phyloP scores from a whole-genome alignment of 2,113 vertebrate genomes.

The Bubalus kerabau region DNA sequence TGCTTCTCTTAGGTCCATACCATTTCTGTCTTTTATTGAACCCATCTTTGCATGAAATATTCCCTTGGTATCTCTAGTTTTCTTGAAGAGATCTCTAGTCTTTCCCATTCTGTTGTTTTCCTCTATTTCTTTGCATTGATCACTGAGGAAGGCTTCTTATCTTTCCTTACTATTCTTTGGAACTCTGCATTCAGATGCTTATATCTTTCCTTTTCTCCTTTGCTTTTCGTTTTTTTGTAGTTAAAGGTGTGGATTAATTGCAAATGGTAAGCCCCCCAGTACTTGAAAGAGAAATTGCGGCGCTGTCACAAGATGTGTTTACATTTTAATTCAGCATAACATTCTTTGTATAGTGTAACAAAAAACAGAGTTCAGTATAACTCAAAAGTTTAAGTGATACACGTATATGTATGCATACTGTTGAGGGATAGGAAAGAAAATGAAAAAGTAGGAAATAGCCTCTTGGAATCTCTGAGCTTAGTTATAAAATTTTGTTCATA shows the following conservation, averaged over 20 bases:
- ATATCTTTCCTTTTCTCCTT: too few species aligned
- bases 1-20: too few species aligned
- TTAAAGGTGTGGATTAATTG: constrained; percentile 57
- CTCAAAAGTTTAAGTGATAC: not conserved
- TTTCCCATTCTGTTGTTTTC: too few species aligned
- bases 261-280: constrained; percentile 15
- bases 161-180: too few species aligned
- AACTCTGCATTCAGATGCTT: too few species aligned
- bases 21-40: too few species aligned
- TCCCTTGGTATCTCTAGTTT: too few species aligned
- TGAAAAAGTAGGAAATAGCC: not conserved
- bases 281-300: constrained; percentile 24
- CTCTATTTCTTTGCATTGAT: too few species aligned
- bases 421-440: not conserved
- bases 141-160: too few species aligned
- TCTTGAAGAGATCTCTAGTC: too few species aligned
- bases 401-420: not conserved
- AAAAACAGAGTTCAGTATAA: not conserved
- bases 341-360: not conserved
- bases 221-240: not conserved
- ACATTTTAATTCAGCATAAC: not conserved
- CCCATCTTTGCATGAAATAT: too few species aligned
- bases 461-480: not conserved
- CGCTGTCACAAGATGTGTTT: not conserved
- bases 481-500: not conserved